Conservation (phyloP, 2,888 invertebrate species). For the Lasioglossum oenotherae region DNA sequence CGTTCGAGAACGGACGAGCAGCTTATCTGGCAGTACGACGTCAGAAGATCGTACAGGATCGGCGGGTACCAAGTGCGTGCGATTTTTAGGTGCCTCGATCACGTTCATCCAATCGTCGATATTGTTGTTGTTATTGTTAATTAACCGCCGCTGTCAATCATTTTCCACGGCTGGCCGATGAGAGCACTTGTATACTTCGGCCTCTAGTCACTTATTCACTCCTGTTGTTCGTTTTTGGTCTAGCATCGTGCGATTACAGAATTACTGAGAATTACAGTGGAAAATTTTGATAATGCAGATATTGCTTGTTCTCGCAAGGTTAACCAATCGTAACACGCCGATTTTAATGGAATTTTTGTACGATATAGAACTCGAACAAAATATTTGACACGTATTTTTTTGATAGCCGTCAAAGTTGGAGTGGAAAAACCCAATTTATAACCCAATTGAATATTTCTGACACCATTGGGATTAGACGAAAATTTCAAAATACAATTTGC, state of each 20-base stretch:
- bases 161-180: not conserved
- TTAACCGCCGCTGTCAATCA: not conserved
- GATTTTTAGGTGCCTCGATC: not conserved
- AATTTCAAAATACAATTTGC: too few species aligned
- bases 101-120: not conserved
- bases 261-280: not conserved
- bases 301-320: not conserved
- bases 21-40: conserved; percentile 74
- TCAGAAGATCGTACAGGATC: conserved; percentile 66
- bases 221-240: not conserved
- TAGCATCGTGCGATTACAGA: not conserved
- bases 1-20: conserved; percentile 53
- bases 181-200: too few species aligned
- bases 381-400: too few species aligned
- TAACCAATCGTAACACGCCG: too few species aligned
- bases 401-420: too few species aligned
- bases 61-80: conserved; percentile 67
- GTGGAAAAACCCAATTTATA: too few species aligned
- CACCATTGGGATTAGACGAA: too few species aligned
- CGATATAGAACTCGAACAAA: too few species aligned
- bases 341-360: too few species aligned
- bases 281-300: not conserved
- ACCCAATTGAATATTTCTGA: too few species aligned
- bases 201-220: not conserved
- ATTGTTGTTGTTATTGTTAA: not conserved